Percentiles rank a stretch among this genome's conserved stretches.
Evolutionary conservation across 2,113 vertebrate genomes (phyloP).

Genomic region (Gavia stellata): DNA sequence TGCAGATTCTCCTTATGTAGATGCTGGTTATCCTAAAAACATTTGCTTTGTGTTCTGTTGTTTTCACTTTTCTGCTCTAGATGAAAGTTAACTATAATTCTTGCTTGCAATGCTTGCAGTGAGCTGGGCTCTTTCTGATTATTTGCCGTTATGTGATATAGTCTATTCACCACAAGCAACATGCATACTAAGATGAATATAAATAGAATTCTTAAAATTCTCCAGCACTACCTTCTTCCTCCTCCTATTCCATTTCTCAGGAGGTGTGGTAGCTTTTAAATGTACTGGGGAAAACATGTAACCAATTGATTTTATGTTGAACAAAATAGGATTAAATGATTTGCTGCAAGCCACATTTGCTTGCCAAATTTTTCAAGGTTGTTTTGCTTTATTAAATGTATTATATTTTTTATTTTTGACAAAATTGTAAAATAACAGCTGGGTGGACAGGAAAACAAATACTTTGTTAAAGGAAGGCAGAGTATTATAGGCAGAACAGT

Average conservation of each 20-base stretch:
- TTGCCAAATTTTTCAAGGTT: neutral
- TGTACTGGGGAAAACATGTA: neutral
- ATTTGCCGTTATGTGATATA: neutral
- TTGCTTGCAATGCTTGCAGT: neutral
- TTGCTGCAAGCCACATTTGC: neutral
- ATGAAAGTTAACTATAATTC: neutral
- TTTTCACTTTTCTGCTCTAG: neutral
- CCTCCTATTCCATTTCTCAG: neutral
- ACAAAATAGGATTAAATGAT: neutral
- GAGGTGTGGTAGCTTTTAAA: neutral
- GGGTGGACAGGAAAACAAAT: neutral
- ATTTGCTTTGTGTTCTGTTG: neutral
- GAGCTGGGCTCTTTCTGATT: neutral
- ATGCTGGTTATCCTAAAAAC: neutral
- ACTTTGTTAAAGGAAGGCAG: neutral
- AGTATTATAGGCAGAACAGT: neutral
- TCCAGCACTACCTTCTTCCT: neutral
- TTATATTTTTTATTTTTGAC: neutral
- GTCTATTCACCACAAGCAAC: neutral
- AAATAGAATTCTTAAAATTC: neutral
- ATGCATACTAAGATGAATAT: neutral
- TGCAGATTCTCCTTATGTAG: neutral
- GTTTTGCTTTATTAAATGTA: neutral
- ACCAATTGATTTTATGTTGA: neutral
- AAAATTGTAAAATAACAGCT: neutral